A percentile compares a stretch with the other conserved stretches of the same genome.
Conservation (phyloP, 2,888 invertebrate genomes). For the Zygogramma bicolorata region DNA sequence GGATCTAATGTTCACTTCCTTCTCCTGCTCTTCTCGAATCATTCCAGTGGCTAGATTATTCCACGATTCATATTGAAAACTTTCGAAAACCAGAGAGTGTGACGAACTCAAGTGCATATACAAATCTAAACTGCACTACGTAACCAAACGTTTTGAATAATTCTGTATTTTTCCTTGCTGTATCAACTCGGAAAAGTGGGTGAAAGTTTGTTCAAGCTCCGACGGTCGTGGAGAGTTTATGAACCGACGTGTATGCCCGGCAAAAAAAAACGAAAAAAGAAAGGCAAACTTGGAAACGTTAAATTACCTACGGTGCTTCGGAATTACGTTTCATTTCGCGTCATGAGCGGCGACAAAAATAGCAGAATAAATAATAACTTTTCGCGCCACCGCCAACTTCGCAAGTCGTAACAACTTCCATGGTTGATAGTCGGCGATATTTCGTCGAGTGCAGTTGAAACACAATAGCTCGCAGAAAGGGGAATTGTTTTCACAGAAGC, state of each 20-base stretch:
- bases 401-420: slow-evolving; percentile 47
- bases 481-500: slow-evolving; percentile 6
- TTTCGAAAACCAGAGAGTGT: not conserved
- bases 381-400: slow-evolving; percentile 41
- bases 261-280: slow-evolving; percentile 9
- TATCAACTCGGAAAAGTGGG: slow-evolving; percentile 4
- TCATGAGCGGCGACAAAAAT: slow-evolving; percentile 49
- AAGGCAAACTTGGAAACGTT: slow-evolving; percentile 34
- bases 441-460: slow-evolving; percentile 20
- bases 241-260: not conserved
- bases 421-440: slow-evolving; percentile 43
- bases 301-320: slow-evolving; percentile 49
- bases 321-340: slow-evolving; percentile 47
- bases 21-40: not conserved
- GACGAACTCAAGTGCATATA: not conserved
- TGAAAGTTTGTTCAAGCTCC: slow-evolving; percentile 7
- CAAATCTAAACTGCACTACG: not conserved
- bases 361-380: slow-evolving; percentile 50
- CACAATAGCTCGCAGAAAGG: not conserved
- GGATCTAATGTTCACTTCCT: no score
- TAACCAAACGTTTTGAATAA: not conserved
- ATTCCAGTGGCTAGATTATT: not conserved
- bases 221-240: not conserved
- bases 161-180: not conserved
- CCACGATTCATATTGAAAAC: not conserved